Conservation (phyloP, 1,140 invertebrate genomes). For the Pomacea maculata region DNA sequence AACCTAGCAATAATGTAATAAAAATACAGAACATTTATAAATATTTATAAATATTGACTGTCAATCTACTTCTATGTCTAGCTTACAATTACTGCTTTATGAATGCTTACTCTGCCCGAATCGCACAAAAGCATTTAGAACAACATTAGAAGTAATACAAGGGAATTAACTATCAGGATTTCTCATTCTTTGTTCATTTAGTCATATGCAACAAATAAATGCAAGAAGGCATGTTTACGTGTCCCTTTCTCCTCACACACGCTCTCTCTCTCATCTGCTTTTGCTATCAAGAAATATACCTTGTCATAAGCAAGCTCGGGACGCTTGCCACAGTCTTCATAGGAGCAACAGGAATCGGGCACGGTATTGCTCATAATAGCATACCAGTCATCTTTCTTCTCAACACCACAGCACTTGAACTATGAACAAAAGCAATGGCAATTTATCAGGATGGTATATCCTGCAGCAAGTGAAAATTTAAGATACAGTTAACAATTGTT, state of each 20-base stretch:
- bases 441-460: too few relatives aligned
- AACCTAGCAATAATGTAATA: too few relatives aligned
- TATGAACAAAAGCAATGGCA: constrained; percentile 1
- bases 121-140: not conserved
- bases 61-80: too few relatives aligned
- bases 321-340: constrained; percentile 6
- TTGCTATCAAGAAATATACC: not conserved
- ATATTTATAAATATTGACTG: too few relatives aligned
- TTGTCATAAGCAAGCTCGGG: not conserved
- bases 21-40: too few relatives aligned
- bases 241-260: not conserved
- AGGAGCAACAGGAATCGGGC: constrained; percentile 21
- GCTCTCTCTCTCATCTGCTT: too few relatives aligned
- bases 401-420: constrained; percentile 24
- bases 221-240: not conserved
- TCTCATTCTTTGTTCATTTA: not conserved
- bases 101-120: too few relatives aligned
- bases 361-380: not conserved
- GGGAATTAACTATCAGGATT: not conserved
- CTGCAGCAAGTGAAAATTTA: too few relatives aligned
- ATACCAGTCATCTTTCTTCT: constrained; percentile 7
- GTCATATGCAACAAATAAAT: not conserved
- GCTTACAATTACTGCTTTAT: too few relatives aligned
- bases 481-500: too few relatives aligned
- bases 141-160: not conserved